Evolutionary conservation across 1,140 invertebrate species (phyloP), one percentile per base, ranked within the genome.

Genomic region (Cecropterus lyciades): DNA sequence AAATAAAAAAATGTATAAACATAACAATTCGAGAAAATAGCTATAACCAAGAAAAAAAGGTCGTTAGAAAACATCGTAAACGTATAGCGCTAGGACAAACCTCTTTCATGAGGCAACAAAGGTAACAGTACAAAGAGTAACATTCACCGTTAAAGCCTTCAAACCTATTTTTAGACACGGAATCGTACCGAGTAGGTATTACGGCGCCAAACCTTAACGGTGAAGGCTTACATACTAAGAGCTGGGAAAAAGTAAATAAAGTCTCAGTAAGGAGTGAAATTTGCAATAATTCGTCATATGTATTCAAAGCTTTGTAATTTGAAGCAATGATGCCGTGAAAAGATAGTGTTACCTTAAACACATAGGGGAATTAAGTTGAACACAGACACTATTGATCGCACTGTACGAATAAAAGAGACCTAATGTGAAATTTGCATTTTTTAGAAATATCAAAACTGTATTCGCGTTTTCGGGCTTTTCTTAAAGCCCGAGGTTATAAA

Each of bases 121-220:
- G n/a, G n/a, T 46, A 6, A 15, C 13, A 59, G 43, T 59, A 46
- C 56, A 59, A 45, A 59, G 43, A 30, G 16, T 46, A 60, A 60
- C 56, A 60, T 60, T 60, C 56, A 60, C 56, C 56, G 56, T 60
- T 48, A 46, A 60, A 33, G n/a, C 43, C 45, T 48, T 17, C 14
- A 48, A 24, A 8, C 27, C 43, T 48, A 60, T 60, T 48, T 60
- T 60, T 60, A 17, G 27, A 48, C 17, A 57, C 40, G 33, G 53
- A 43, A 52, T 15, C 49, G 27, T 17, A 52, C n/a, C 6, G n/a
- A n/a, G 30, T 33, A 33, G 24, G 48, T 51, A 51, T 11, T 33
- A 52, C 49, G 27, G 11, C 17, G 10, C 24, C 49, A 52, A 52
- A 52, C 49, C 49, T 52, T 33, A 52, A 52, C 49, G 49, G 30